Base-by-base conservation (phyloP, 2,888 invertebrate genomes). In the Pseudoips prasinana region DNA sequence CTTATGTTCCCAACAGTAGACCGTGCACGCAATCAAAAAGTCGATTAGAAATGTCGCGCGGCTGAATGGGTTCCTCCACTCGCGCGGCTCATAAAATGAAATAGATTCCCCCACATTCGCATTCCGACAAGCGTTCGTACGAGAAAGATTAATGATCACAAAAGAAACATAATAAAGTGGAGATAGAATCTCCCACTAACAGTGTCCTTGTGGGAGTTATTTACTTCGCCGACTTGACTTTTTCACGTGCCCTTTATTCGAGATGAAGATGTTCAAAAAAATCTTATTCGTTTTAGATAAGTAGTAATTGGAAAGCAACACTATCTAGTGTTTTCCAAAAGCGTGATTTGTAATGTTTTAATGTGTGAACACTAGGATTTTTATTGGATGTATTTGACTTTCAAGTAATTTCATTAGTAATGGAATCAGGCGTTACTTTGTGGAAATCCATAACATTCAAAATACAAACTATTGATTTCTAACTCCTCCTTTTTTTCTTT, bases 91-190 rank as follows among this genome's bases (percentile, higher is more conserved):
- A 87, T 88, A 87, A 88, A 88, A 87, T 80, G 86, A 87, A 87
- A 88, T 88, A 88, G 87, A 88, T 87, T 85, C 86, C 85, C 87
- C 86, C 81, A 88, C 88, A 88, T 88, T 88, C 88, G 79, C 87
- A 88, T 87, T 87, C 88, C 87, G 88, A 88, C 88, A 87, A 87
- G 87, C 88, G 84, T 88, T 86, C 88, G 86, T 85, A 86, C 87
- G 85, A 84, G 85, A 87, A 87, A 88, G 88, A 88, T 88, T 88
- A 88, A 88, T 88, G 88, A 87, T 87, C 88, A 86, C 87, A 88
- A 87, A 88, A 87, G 86, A 86, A 88, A 88, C 87, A 87, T 87
- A 88, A 88, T 87, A 88, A 87, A 86, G 78, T 81, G 78, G 76
- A 87, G 87, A 88, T 88, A 86, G 83, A 81, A 88, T 88, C 87